Conservation (phyloP, 2,888 invertebrate species). For the Lamellibrachia satsuma region DNA sequence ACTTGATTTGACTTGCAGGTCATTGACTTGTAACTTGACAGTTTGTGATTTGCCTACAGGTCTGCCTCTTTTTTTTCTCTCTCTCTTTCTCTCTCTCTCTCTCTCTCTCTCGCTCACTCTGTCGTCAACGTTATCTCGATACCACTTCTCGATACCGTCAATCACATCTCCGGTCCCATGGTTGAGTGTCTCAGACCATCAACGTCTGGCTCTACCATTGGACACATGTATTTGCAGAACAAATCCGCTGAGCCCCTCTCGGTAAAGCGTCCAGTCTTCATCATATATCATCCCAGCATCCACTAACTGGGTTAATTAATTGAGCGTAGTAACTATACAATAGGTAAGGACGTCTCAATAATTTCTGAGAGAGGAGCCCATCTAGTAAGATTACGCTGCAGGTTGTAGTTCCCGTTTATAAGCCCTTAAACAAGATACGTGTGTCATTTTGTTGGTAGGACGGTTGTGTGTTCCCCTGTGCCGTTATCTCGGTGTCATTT, state of each 20-base stretch:
- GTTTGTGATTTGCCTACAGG: no score
- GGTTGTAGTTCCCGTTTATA: background rate
- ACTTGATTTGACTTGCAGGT: no score
- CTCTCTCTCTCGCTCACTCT: no score
- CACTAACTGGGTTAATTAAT: background rate
- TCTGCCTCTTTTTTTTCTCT: background rate
- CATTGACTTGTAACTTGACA: no score
- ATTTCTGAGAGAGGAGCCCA: no score
- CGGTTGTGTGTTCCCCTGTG: background rate
- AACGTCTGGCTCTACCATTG: background rate
- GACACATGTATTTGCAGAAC: background rate
- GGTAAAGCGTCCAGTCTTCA: background rate
- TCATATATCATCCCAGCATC: background rate
- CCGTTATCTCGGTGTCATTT: no score
- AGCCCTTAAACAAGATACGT: background rate
- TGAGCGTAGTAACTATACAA: background rate
- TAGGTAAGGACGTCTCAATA: background rate
- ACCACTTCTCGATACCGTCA: background rate
- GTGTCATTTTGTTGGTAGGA: background rate
- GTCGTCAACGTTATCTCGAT: background rate
- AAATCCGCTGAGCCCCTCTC: background rate
- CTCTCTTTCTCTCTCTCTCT: background rate
- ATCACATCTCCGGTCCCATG: background rate
- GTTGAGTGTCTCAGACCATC: background rate
- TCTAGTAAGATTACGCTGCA: no score